Base-by-base conservation (phyloP, 2,888 invertebrate species). In the Steromphala cineraria region DNA sequence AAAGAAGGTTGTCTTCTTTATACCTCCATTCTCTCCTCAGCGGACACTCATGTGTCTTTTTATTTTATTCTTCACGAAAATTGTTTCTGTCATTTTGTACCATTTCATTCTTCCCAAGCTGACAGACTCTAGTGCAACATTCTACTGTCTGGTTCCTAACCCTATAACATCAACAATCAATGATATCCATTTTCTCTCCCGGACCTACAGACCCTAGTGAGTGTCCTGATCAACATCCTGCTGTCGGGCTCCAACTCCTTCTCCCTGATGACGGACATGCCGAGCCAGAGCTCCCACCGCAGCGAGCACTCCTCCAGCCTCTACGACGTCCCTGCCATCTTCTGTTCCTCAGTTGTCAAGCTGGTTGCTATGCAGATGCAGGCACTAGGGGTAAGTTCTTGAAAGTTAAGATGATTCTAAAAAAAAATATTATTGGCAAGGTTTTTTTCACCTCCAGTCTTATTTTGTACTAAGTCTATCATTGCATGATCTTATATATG, bases 301-400 rank as follows among this genome's bases (percentile, higher is more conserved):
- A 84, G 89, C 89, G 88, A 92, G 86, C 88, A 89, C 88, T 24
- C 82, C 85, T 46, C 80, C 52, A 80, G 80, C 67, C 81, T 84
- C 79, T 81, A 87, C 2, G 90, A 92, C 4, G 98, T 99, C 1
- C 99, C 99, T 52, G 96, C 97, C 76, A 96, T 97, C 91, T 99
- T 99, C 94, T 98, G 98, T 92, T 97, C 98, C 46, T 98, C 98
- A 71, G 98, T 98, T n/a, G 97, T 99, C 67, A 95, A 98, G 84
- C 95, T 99, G 67, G 96, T 99, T 80, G 98, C 98, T 0, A 95
- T 99, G 86, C 98, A 99, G 94, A 97, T 99, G 92, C 96, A 98
- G 86, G 98, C 98, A 80, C 95, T 98, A 24, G 98, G 98, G 91
- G 97, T 97, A 94, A 94, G 95, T 93, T 13, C 13, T 46, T 46